A percentile compares a stretch with the other conserved stretches of the same genome.
These are phyloP conservation scores for Scaptomyza montana DNA, from an alignment of 1,140 invertebrate genomes.

Conservation along the genomic window DNA sequence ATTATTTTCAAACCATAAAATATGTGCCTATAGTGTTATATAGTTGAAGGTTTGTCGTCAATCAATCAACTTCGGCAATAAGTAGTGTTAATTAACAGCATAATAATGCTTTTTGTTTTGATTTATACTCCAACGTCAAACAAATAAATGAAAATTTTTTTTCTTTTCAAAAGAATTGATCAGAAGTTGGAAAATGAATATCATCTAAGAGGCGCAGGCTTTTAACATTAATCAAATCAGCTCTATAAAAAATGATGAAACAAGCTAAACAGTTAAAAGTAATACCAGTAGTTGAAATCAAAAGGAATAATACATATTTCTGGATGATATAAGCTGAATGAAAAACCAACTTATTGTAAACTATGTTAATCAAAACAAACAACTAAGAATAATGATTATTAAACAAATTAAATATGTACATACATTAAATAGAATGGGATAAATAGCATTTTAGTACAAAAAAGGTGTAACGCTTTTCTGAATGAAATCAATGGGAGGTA, in stretches of 20 bases:
- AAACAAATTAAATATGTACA: background rate
- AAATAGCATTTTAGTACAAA: no score
- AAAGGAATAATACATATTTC: no score
- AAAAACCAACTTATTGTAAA: no score
- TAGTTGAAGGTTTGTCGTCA: slow-evolving; percentile 17
- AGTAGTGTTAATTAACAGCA: slow-evolving; percentile 6
- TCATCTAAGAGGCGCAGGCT: background rate
- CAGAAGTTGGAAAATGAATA: background rate
- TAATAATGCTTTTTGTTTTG: slow-evolving; percentile 1
- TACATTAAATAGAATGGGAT: background rate
- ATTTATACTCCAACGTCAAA: background rate
- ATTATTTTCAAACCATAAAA: background rate
- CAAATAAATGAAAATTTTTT: no score
- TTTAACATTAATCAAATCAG: no score
- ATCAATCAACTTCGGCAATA: slow-evolving; percentile 6
- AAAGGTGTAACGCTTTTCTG: no score
- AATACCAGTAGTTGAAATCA: background rate
- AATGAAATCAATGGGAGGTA: no score
- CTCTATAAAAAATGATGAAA: background rate
- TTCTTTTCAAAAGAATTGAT: background rate
- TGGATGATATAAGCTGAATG: background rate
- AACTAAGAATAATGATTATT: background rate
- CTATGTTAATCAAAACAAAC: background rate
- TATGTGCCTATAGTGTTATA: background rate
- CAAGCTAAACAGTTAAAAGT: background rate